phyloP scores from a whole-genome alignment of 2,113 vertebrate species.

The Anguilla rostrata region DNA sequence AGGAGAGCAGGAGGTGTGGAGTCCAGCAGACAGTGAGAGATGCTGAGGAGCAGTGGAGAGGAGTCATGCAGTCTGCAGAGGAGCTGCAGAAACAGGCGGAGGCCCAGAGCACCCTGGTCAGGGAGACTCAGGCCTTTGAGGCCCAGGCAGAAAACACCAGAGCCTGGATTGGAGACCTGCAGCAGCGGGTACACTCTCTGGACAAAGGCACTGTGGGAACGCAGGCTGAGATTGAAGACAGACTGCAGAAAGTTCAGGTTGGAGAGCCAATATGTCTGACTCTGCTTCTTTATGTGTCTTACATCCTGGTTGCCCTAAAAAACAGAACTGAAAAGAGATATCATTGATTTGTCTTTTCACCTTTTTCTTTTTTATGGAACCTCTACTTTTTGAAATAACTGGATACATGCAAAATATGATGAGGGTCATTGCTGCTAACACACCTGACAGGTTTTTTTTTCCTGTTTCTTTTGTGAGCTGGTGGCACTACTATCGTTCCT shows the following conservation, averaged over 20 bases:
- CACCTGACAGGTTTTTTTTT: too few relatives aligned
- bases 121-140: slow-evolving; percentile 49
- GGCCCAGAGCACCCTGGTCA: slow-evolving; percentile 43
- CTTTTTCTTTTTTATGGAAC: too few relatives aligned
- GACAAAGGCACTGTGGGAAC: not conserved
- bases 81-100: slow-evolving; percentile 37
- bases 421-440: too few relatives aligned
- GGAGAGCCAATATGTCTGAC: not conserved
- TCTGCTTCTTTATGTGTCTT: not conserved
- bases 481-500: too few relatives aligned
- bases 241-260: slow-evolving; percentile 57
- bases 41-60: slow-evolving; percentile 63
- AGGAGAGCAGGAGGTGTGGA: slow-evolving; percentile 36
- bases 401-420: too few relatives aligned
- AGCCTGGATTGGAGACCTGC: slow-evolving; percentile 50
- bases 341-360: not conserved
- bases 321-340: too few relatives aligned
- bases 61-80: slow-evolving; percentile 45
- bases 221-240: slow-evolving; percentile 40
- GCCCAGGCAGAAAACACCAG: slow-evolving; percentile 33
- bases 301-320: not conserved
- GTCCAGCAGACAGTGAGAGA: slow-evolving; percentile 51
- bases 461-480: too few relatives aligned
- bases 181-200: slow-evolving; percentile 41
- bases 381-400: too few relatives aligned